A percentile compares a stretch with the other conserved stretches of the same genome.
phyloP scores from a whole-genome alignment of 2,797 vertebrate genomes.

The Tokudaia muenninki region DNA sequence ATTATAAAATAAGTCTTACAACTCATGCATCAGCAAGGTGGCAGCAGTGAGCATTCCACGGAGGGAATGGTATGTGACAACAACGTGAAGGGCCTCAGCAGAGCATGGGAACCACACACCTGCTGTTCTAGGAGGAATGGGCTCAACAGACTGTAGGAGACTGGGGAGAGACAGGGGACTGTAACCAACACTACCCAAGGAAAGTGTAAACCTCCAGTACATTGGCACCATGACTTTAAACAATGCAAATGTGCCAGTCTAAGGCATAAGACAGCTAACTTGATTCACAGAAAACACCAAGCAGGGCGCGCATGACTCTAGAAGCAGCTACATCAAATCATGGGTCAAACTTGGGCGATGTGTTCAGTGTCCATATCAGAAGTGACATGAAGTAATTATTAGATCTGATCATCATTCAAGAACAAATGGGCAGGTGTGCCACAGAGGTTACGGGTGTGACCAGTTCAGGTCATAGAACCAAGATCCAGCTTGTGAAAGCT shows the following conservation, averaged over 20 bases:
- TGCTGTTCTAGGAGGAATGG: not conserved
- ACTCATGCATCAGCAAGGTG: not conserved
- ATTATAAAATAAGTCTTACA: not conserved
- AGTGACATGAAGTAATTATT: not conserved
- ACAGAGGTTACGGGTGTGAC: not conserved
- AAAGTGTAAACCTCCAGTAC: not conserved
- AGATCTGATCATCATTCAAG: not conserved
- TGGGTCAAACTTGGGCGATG: too few species aligned
- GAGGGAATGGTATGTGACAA: not conserved
- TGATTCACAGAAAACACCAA: not conserved
- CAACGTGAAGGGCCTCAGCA: not conserved
- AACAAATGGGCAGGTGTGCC: not conserved
- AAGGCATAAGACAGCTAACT: not conserved
- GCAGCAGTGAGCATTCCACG: not conserved
- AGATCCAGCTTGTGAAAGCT: not conserved
- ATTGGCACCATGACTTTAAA: not conserved
- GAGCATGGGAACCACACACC: not conserved
- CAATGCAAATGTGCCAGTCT: not conserved
- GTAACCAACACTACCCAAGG: not conserved
- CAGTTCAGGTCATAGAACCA: not conserved
- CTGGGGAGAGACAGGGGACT: not conserved
- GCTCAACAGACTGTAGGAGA: too few species aligned
- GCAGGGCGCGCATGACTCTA: not conserved
- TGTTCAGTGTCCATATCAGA: not conserved
- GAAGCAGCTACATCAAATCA: not conserved